These are phyloP conservation scores for Capitulum mitella DNA, from an alignment of 2,888 invertebrate genomes.

Conservation along the genomic window DNA sequence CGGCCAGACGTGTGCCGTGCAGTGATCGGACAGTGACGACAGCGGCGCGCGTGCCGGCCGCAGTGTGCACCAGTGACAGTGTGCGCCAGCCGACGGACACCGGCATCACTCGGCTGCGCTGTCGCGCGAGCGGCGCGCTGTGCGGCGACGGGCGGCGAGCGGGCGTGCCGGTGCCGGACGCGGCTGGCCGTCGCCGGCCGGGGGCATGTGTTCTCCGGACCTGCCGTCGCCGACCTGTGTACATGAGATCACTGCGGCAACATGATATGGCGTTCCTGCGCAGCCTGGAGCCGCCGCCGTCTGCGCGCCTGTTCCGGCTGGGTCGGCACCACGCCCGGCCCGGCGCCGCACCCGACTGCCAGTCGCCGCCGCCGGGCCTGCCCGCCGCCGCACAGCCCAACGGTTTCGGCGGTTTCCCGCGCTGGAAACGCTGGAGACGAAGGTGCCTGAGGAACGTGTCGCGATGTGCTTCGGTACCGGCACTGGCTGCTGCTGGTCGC, in stretches of 20 bases:
- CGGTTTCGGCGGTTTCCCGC: not conserved
- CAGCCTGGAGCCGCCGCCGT: not conserved
- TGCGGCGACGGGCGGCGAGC: not conserved
- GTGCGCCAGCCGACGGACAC: not conserved
- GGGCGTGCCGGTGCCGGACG: not conserved
- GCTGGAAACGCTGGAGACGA: conserved; percentile 19
- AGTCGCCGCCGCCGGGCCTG: conserved; percentile 52
- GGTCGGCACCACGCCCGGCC: conserved; percentile 34
- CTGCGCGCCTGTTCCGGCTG: conserved; percentile 43
- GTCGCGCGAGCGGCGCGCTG: not conserved
- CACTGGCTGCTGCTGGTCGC: not conserved
- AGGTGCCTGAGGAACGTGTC: not conserved
- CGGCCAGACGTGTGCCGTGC: not conserved
- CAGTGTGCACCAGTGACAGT: not conserved
- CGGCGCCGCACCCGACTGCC: not conserved
- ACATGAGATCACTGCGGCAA: conserved; percentile 2
- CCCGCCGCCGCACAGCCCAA: conserved; percentile 50
- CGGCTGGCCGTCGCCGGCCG: not conserved
- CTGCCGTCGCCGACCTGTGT: not conserved
- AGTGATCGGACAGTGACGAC: not conserved
- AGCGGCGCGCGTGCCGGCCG: no score
- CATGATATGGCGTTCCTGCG: conserved; percentile 16
- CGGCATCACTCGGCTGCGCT: not conserved
- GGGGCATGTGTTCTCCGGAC: not conserved
- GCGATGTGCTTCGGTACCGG: not conserved